Evolutionary conservation across 2,113 vertebrate species (phyloP), one percentile per base, ranked within the genome.

Genomic region (Columba livia): DNA sequence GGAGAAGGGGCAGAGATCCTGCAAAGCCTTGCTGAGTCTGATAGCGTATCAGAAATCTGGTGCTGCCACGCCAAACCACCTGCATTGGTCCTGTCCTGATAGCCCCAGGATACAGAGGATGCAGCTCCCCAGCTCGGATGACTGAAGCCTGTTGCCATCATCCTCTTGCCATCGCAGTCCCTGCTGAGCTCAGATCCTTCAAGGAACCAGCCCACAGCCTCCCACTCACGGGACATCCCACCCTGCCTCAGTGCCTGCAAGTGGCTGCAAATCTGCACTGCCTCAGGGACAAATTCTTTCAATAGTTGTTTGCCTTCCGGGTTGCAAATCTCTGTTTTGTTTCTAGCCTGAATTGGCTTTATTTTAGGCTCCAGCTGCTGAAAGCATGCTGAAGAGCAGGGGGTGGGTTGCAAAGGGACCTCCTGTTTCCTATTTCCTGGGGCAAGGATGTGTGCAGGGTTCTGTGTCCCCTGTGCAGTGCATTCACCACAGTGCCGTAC

Each of bases 61-160:
- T 15, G 48, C 48, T 85, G n/a, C 53, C 34, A 21, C 58, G 26
- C 5, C 32, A 14, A 15, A 10, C 15, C 29, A 3, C 11, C 38
- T 8, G 1, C 51, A 7, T 4, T 1, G 0, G 12, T 13, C 44
- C 40, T 32, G 18, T 4, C 51, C 38, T 2, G 0, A 6, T 8
- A 36, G 56, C 17, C 60, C 28, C 26, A 1, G 38, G 86, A 54
- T 44, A n/a, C 44, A 0, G 8, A 21, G 47, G 47, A 5, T 0
- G 0, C 40, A 13, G n/a, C 32, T 74, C 31, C 79, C 1, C 4
- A 48, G 20, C 15, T 31, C 8, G 34, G 21, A 3, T 20, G 44
- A 13, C 71, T 21, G 58, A n/a, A 77, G 47, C 47, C 66, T n/a
- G 14, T 31, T 82, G 61, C 15, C 58, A 8, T 10, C 2, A 47